A percentile compares a stretch with the other conserved stretches of the same genome.
These are phyloP conservation scores for Pristionchus fissidentatus DNA, from an alignment of 2,888 invertebrate genomes.

Conservation along the genomic window DNA sequence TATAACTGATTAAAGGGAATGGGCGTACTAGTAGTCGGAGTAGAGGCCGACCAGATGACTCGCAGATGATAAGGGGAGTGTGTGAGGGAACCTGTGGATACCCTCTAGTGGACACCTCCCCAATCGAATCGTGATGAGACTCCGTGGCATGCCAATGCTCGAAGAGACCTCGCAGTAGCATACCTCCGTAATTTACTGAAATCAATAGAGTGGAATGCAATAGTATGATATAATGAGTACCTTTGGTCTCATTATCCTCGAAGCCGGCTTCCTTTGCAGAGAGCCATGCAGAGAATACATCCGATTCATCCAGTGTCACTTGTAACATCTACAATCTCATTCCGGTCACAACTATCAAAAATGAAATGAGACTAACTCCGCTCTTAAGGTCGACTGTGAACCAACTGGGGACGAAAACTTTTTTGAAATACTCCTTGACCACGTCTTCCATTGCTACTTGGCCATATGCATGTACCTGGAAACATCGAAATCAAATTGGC, in stretches of 20 bases:
- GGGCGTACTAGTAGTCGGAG: slow-evolving; percentile 81
- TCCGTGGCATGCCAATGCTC: slow-evolving; percentile 86
- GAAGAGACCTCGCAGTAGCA: slow-evolving; percentile 91
- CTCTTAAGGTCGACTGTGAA: slow-evolving; percentile 98
- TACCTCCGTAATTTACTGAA: slow-evolving; percentile 92
- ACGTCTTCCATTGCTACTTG: slow-evolving; percentile 84
- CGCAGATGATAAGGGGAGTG: slow-evolving; percentile 95
- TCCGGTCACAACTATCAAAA: neutral
- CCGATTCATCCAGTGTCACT: slow-evolving; percentile 96
- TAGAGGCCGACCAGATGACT: slow-evolving; percentile 93
- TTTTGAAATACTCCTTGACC: slow-evolving; percentile 89
- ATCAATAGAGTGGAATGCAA: neutral
- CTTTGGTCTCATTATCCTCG: slow-evolving; percentile 84
- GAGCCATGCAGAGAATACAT: slow-evolving; percentile 98
- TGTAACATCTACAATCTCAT: slow-evolving; percentile 86
- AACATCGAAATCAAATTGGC: neutral
- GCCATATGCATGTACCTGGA: slow-evolving; percentile 28
- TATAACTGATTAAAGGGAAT: neutral
- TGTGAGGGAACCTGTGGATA: slow-evolving; percentile 91
- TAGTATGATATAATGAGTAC: slow-evolving; percentile 41
- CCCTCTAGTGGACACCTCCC: slow-evolving; percentile 57
- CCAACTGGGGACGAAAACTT: slow-evolving; percentile 98
- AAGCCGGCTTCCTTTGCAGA: slow-evolving; percentile 94
- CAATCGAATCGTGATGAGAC: neutral
- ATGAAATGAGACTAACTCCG: slow-evolving; percentile 82